Evolutionary conservation across 2,888 invertebrate species (phyloP).

Genomic region (Hydrotaea diabolus): DNA sequence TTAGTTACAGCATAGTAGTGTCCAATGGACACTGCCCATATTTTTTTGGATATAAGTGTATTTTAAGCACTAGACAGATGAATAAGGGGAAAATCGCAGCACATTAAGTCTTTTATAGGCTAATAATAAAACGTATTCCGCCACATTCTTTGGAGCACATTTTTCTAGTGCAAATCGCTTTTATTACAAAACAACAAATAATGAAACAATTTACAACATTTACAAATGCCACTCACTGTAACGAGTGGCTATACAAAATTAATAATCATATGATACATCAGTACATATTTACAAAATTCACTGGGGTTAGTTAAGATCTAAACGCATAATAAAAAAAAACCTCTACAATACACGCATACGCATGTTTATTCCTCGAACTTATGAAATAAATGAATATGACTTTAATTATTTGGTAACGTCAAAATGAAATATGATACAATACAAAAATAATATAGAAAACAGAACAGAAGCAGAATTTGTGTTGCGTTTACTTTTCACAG

Average conservation of each 20-base stretch:
- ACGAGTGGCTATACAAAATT: not conserved
- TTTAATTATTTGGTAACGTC: slow-evolving; percentile 54
- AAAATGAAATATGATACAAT: slow-evolving; percentile 6
- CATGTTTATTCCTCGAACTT: slow-evolving; percentile 19
- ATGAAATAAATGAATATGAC: slow-evolving; percentile 49
- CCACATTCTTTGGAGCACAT: slow-evolving; percentile 54
- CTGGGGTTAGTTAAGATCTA: slow-evolving; percentile 30
- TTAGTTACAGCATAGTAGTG: no score
- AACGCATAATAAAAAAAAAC: not conserved
- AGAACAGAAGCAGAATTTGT: not conserved
- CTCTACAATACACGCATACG: no score
- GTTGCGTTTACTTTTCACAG: not conserved
- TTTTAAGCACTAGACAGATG: no score
- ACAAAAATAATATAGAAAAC: not conserved
- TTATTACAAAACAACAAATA: slow-evolving; percentile 6
- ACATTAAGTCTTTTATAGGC: no score
- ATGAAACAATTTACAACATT: slow-evolving; percentile 7
- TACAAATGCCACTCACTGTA: not conserved
- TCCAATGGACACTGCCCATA: no score
- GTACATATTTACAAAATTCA: slow-evolving; percentile 36
- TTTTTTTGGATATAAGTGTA: no score
- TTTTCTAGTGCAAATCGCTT: slow-evolving; percentile 58
- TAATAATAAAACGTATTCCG: not conserved
- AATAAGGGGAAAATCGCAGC: no score
- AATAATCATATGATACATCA: not conserved